Evolutionary conservation across 2,888 invertebrate genomes (phyloP), one percentile per base, ranked within the genome.

Genomic region (Parnassius mnemosyne): DNA sequence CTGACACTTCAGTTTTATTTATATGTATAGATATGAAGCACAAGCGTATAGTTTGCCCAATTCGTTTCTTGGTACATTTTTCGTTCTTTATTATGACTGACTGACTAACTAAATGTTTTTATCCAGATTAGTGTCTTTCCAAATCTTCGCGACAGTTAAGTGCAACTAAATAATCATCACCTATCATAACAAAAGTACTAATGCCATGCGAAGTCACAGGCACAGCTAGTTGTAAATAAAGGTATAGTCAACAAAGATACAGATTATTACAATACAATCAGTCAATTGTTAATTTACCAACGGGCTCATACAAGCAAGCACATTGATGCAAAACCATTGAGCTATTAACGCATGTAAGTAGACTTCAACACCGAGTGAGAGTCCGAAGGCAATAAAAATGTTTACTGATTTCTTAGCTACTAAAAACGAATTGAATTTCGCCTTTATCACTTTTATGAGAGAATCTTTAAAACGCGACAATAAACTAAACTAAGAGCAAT

Each of bases 361-460:
- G 66, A 65, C 60, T 70, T 72, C 73, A 74, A 72, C 70, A 65
- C 59, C 57, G 64, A 65, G 68, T 66, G 67, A 65, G 69, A 65
- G 70, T 69, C 65, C 72, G 66, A 49, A 53, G 68, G 76, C 65
- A 74, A 77, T 82, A 81, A 81, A 82, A 72, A 61, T 60, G 69
- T 78, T 76, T 73, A 76, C 70, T 68, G 69, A 73, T 71, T 74
- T 71, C 73, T 77, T 73, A 76, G 74, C 74, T 70, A 78, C 74
- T 84, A 78, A 83, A 84, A 81, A 74, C 71, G 74, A 80, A 85
- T 83, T 84, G 84, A 76, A 80, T 78, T 79, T 78, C 69, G 67
- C 75, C 72, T 79, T 81, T 75, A 82, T 74, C 76, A 76, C 79
- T 78, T 73, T 72, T 77, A 76, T 70, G 79, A 72, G 71, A 73